Evolutionary conservation across 2,797 vertebrate species (phyloP).

Genomic region (Okamejei kenojei): DNA sequence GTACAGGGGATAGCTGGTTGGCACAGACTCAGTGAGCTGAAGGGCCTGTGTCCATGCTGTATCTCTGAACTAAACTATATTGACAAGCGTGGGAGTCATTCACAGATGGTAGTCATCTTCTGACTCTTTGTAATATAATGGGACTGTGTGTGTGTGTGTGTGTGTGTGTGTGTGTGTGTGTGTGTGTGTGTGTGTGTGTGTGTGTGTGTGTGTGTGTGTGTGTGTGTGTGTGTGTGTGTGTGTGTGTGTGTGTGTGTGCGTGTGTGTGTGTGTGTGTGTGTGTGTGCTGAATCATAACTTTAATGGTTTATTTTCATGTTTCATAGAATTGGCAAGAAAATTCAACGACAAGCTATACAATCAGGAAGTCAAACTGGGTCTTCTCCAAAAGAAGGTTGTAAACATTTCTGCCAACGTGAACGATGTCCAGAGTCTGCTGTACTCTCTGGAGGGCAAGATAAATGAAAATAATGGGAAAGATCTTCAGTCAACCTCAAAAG

Average conservation of each 20-base stretch:
- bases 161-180: neutral
- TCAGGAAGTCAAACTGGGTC: slow-evolving; percentile 56
- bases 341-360: slow-evolving; percentile 54
- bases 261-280: neutral
- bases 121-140: neutral
- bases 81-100: neutral
- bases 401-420: slow-evolving; percentile 52
- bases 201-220: too few species aligned
- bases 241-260: neutral
- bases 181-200: neutral
- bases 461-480: slow-evolving; percentile 57
- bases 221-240: neutral
- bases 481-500: slow-evolving; percentile 59
- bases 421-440: slow-evolving; percentile 49
- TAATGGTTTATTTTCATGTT: neutral
- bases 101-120: neutral
- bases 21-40: too few species aligned
- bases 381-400: slow-evolving; percentile 59
- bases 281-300: neutral
- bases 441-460: slow-evolving; percentile 64
- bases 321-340: slow-evolving; percentile 56
- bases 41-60: too few species aligned
- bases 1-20: too few species aligned
- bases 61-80: too few species aligned
- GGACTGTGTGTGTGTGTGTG: neutral